Conservation (phyloP, 2,888 invertebrate species). For the Orthosia incerta region DNA sequence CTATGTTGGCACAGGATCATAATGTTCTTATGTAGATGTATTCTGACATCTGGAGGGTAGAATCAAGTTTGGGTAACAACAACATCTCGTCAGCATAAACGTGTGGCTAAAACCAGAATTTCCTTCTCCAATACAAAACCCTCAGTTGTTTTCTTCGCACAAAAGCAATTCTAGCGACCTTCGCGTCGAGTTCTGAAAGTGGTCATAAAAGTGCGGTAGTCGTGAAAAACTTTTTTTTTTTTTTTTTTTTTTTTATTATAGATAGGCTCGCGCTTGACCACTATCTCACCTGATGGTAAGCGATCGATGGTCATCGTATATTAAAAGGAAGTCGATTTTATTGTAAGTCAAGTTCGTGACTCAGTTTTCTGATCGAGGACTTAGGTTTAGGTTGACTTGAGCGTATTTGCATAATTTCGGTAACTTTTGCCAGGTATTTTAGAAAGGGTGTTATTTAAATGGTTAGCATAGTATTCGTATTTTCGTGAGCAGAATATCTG, state of each 20-base stretch:
- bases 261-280: too few relatives aligned
- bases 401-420: slow-evolving; percentile 13
- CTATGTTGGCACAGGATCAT: slow-evolving; percentile 18
- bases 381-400: slow-evolving; percentile 14
- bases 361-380: slow-evolving; percentile 22
- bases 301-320: slow-evolving; percentile 52
- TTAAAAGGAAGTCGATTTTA: slow-evolving; percentile 49
- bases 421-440: not conserved
- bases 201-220: slow-evolving; percentile 58
- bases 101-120: slow-evolving; percentile 1
- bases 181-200: slow-evolving; percentile 36
- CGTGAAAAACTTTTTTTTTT: too few relatives aligned
- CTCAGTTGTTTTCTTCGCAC: slow-evolving; percentile 40
- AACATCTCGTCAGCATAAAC: slow-evolving; percentile 3
- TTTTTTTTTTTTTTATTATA: too few relatives aligned
- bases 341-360: slow-evolving; percentile 41
- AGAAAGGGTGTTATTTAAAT: too few relatives aligned
- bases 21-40: slow-evolving; percentile 2
- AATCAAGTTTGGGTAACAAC: slow-evolving; percentile 13
- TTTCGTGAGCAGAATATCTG: too few relatives aligned
- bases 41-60: slow-evolving; percentile 11
- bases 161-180: slow-evolving; percentile 45
- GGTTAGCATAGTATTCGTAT: too few relatives aligned
- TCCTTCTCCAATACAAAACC: slow-evolving; percentile 37
- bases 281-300: too few relatives aligned